Evolutionary conservation across 1,140 invertebrate genomes (phyloP), one percentile per base, ranked within the genome.

Genomic region (Belonocnema kinseyi): DNA sequence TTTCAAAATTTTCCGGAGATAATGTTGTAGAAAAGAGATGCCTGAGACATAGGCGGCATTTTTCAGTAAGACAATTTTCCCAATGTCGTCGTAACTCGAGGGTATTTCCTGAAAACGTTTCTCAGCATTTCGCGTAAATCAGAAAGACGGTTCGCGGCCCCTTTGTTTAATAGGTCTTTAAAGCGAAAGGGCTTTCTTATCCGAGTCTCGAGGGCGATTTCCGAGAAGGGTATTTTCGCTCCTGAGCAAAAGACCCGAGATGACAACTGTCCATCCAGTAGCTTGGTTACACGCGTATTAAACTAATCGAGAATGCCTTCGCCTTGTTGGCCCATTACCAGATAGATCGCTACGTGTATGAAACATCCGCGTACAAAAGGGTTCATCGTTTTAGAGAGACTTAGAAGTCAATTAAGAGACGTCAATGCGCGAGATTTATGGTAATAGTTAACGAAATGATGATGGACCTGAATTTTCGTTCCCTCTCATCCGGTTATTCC

Each of bases 271-370:
- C 79, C 73, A 51, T 72, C 76, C 71, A 75, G 78, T 82, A 82
- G 84, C 81, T 85, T 74, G 80, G 82, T 86, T 85, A 85, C 84
- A 86, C 85, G 85, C 80, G 80, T 85, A 84, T 86, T 85, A 85
- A 81, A 80, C 82, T 83, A 80, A 84, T 85, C 83, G 80, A 78
- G 81, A 82, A 81, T 71, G 83, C 78, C 73, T 74, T 75, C 73
- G 50, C 78, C 78, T 78, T 74, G 77, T 80, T 79, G 73, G 80
- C 40, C 14, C 46, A 50, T 56, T n/a, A 16, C 8, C 6, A 17
- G 71, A 77, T 72, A 73, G 16, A 54, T 72, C 75, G 73, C 54
- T 77, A 78, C 72, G 74, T 73, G 74, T 79, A 75, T 78, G 75
- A 83, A 74, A 77, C 73, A 77, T 76, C 71, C 70, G 71, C 76